A percentile compares a stretch with the other conserved stretches of the same genome.
Evolutionary conservation across 2,888 invertebrate species (phyloP).

Genomic region (Keiferia lycopersicella): DNA sequence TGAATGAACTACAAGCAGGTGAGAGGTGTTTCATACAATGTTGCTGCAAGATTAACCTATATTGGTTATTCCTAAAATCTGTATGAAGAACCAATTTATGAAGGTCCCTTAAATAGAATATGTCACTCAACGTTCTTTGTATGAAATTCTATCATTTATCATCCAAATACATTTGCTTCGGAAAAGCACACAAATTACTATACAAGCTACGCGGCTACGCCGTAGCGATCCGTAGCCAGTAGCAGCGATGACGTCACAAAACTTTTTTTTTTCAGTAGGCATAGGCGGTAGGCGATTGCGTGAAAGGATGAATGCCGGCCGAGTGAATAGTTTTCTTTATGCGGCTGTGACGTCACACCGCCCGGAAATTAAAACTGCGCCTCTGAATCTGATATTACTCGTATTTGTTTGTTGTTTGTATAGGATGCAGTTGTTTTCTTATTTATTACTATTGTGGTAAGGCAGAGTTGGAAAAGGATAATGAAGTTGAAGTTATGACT

Average conservation of each 20-base stretch:
- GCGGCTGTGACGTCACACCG: constrained; percentile 19
- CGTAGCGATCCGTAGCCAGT: not conserved
- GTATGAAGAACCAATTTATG: too few species aligned
- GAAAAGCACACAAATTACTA: not conserved
- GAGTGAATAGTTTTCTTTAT: constrained; percentile 23
- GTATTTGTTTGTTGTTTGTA: constrained; percentile 13
- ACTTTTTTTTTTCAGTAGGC: constrained; percentile 10
- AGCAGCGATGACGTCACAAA: not conserved
- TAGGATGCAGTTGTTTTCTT: not conserved
- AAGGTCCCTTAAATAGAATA: too few species aligned
- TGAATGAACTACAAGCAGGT: too few species aligned
- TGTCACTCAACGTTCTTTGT: too few species aligned
- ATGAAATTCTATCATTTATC: too few species aligned
- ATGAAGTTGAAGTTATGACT: too few species aligned
- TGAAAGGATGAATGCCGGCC: constrained; percentile 21
- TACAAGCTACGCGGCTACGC: constrained; percentile 11
- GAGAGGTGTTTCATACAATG: too few species aligned
- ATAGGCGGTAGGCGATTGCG: constrained; percentile 18
- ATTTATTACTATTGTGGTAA: not conserved
- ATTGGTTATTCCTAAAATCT: too few species aligned
- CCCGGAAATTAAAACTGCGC: constrained; percentile 23
- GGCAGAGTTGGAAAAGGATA: too few species aligned
- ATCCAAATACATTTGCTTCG: too few species aligned
- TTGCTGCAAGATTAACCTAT: too few species aligned
- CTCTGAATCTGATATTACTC: constrained; percentile 19